A percentile compares a stretch with the other conserved stretches of the same genome.
Evolutionary conservation across 2,888 invertebrate species (phyloP).

Genomic region (Drosophila recens): DNA sequence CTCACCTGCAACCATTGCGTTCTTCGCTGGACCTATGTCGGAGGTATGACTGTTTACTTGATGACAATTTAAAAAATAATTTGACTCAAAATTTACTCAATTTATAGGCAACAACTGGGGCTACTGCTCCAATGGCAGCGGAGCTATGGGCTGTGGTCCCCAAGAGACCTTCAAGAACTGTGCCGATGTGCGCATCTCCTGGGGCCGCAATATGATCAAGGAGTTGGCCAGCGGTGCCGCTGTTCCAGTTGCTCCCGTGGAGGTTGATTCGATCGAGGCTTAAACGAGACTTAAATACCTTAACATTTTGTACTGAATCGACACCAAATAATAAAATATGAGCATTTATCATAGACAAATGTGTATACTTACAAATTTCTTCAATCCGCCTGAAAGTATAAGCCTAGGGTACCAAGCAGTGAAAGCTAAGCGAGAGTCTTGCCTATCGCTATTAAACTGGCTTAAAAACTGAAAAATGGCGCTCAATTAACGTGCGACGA

Average conservation of each 20-base stretch:
- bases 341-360: conserved; percentile 7
- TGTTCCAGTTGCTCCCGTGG: conserved; percentile 16
- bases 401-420: too few relatives aligned
- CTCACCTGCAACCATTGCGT: conserved; percentile 87
- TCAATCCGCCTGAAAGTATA: too few relatives aligned
- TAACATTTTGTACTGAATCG: conserved; percentile 7
- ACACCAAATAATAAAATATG: conserved; percentile 17
- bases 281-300: not conserved
- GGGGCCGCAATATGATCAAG: conserved; percentile 61
- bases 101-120: conserved; percentile 86
- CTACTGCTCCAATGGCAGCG: conserved; percentile 83
- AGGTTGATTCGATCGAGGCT: conserved; percentile 20
- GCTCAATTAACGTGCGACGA: too few relatives aligned
- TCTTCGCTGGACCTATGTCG: conserved; percentile 87
- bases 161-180: conserved; percentile 87
- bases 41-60: conserved; percentile 75
- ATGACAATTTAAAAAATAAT: too few relatives aligned
- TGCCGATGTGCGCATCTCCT: conserved; percentile 85
- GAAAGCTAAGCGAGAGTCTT: too few relatives aligned
- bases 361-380: not conserved
- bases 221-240: conserved; percentile 25
- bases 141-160: conserved; percentile 85
- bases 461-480: too few relatives aligned
- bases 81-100: not conserved
- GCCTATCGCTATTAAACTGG: too few relatives aligned